Percentiles rank a stretch among this genome's conserved stretches.
Evolutionary conservation across 1,140 invertebrate genomes (phyloP).

Genomic region (Papilio xuthus): DNA sequence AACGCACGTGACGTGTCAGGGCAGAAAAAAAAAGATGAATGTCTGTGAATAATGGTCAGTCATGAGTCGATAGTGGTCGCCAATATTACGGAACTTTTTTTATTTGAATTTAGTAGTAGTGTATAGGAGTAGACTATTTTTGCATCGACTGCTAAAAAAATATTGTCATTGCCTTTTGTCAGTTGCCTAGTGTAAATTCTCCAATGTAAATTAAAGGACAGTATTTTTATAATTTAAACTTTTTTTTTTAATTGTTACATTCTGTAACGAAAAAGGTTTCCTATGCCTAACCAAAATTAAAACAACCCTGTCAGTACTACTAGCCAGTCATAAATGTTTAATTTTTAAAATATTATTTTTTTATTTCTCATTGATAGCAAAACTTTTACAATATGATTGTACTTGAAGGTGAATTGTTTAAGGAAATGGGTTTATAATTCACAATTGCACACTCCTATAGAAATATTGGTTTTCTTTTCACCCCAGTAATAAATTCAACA

Average conservation of each 20-base stretch:
- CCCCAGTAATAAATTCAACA: conserved; percentile 33
- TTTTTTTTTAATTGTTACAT: too few species aligned
- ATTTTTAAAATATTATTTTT: too few species aligned
- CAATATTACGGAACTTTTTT: not conserved
- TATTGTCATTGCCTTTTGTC: too few species aligned
- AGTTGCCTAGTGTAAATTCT: too few species aligned
- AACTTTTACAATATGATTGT: not conserved
- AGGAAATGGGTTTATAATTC: not conserved
- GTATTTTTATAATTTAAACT: too few species aligned
- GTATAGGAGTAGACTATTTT: not conserved
- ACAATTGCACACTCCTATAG: conserved; percentile 26
- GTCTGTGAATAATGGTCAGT: conserved; percentile 7
- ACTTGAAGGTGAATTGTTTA: conserved; percentile 8
- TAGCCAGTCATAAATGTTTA: too few species aligned
- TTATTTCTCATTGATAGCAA: too few species aligned
- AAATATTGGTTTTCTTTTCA: conserved; percentile 33
- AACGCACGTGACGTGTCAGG: conserved; percentile 9
- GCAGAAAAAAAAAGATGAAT: conserved; percentile 1
- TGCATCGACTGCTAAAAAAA: too few species aligned
- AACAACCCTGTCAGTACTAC: too few species aligned
- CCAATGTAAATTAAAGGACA: too few species aligned
- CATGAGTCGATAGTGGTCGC: not conserved
- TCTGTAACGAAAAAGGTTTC: too few species aligned
- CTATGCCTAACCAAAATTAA: too few species aligned
- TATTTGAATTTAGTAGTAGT: not conserved